Percentiles rank a stretch among this genome's conserved stretches.
Conservation (phyloP, 2,113 vertebrate species). For the Melospiza georgiana region DNA sequence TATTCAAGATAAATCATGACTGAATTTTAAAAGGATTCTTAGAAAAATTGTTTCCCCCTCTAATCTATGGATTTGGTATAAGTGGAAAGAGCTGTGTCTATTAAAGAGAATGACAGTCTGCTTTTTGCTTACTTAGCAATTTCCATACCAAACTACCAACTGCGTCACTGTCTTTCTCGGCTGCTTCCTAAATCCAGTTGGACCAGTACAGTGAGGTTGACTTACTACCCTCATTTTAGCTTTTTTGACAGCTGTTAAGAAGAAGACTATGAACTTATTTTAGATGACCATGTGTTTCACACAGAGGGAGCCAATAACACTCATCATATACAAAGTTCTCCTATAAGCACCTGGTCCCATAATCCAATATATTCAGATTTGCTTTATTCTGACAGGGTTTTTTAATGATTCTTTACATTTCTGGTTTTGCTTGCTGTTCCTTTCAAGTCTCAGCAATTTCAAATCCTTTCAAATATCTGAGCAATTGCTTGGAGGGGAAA, state of each 20-base stretch:
- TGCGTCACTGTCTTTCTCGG: neutral
- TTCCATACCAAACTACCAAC: neutral
- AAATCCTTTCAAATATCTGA: neutral
- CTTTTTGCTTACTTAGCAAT: slow-evolving; percentile 23
- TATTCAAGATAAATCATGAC: neutral
- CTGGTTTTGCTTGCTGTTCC: neutral
- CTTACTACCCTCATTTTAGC: neutral
- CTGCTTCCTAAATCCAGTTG: neutral
- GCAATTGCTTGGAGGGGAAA: neutral
- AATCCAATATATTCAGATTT: neutral
- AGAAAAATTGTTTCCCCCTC: neutral
- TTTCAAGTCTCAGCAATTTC: neutral
- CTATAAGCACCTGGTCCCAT: neutral
- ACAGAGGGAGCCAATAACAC: neutral
- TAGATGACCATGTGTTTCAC: neutral
- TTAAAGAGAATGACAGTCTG: neutral
- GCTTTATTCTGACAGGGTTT: neutral
- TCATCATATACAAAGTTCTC: neutral
- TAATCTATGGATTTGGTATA: neutral
- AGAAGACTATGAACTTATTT: neutral
- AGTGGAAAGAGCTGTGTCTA: neutral
- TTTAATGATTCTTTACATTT: neutral
- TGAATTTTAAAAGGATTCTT: neutral
- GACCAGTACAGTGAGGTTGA: neutral
- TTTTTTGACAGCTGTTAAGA: neutral